Percentiles rank a stretch among this genome's conserved stretches.
Evolutionary conservation across 2,797 vertebrate species (phyloP).

Genomic region (Phalanger gymnotis): DNA sequence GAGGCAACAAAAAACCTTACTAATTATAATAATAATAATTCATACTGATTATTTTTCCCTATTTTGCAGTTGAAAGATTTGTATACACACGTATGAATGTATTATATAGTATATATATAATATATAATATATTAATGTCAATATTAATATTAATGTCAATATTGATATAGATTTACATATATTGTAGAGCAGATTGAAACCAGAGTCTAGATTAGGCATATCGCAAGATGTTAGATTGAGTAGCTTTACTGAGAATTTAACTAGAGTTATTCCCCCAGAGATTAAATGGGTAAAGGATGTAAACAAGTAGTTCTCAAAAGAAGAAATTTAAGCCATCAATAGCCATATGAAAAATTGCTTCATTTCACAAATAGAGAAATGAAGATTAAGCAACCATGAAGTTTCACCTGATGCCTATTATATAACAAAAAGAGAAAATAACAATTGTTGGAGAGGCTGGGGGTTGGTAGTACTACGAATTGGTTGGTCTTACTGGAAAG

Average conservation of each 20-base stretch:
- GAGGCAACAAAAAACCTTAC: too few species aligned
- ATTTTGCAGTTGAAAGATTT: too few species aligned
- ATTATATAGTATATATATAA: too few species aligned
- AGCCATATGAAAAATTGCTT: background rate
- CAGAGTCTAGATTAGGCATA: background rate
- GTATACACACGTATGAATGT: background rate
- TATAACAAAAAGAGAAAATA: background rate
- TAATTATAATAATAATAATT: too few species aligned
- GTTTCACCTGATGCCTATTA: background rate
- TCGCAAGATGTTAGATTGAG: background rate
- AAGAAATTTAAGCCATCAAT: background rate
- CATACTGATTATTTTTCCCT: too few species aligned
- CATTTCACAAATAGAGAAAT: background rate
- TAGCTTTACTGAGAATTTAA: background rate
- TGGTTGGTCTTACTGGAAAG: background rate
- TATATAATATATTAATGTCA: background rate
- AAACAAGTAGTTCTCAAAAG: background rate
- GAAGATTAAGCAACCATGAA: background rate
- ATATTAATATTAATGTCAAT: background rate
- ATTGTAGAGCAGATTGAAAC: background rate
- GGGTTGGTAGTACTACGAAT: background rate
- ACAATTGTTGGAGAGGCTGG: background rate
- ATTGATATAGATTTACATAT: background rate
- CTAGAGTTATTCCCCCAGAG: background rate
- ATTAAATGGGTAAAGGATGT: background rate